Conservation (phyloP, 2,797 vertebrate species). For the Microchirus variegatus region DNA sequence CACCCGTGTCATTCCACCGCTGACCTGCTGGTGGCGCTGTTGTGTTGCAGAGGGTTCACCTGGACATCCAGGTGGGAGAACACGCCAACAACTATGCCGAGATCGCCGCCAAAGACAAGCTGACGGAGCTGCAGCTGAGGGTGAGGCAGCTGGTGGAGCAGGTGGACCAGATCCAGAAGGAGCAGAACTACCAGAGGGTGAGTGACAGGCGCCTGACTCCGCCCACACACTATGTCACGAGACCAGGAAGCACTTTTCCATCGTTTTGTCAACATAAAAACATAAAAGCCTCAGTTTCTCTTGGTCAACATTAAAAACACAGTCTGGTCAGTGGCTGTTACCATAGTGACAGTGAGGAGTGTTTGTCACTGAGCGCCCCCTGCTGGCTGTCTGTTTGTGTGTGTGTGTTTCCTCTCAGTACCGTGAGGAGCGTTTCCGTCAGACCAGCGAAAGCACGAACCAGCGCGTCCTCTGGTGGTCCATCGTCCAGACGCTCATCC, state of each 20-base stretch:
- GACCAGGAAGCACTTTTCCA: no score
- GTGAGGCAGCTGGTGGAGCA: slow-evolving; percentile 92
- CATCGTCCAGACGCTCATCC: slow-evolving; percentile 92
- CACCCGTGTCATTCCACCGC: neutral
- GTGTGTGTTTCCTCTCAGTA: slow-evolving; percentile 77
- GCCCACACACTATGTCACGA: no score
- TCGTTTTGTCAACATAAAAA: no score
- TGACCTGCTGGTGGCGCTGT: neutral
- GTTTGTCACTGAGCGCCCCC: neutral
- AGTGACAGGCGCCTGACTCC: slow-evolving; percentile 28
- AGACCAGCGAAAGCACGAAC: slow-evolving; percentile 94
- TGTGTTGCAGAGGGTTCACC: slow-evolving; percentile 86
- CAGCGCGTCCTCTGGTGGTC: slow-evolving; percentile 95
- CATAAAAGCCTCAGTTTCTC: neutral
- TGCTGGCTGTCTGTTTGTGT: slow-evolving; percentile 19
- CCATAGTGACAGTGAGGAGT: neutral
- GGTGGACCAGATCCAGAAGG: slow-evolving; percentile 95
- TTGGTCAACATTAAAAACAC: no score
- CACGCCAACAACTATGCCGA: slow-evolving; percentile 93
- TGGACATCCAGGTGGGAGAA: slow-evolving; percentile 93
- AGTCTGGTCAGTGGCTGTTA: no score
- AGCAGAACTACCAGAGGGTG: slow-evolving; percentile 94
- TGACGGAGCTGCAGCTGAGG: slow-evolving; percentile 90
- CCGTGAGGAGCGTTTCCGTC: slow-evolving; percentile 92
- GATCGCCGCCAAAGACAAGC: slow-evolving; percentile 93